These are phyloP conservation scores for Vanessa atalanta DNA, from an alignment of 1,140 invertebrate species.

Conservation along the genomic window DNA sequence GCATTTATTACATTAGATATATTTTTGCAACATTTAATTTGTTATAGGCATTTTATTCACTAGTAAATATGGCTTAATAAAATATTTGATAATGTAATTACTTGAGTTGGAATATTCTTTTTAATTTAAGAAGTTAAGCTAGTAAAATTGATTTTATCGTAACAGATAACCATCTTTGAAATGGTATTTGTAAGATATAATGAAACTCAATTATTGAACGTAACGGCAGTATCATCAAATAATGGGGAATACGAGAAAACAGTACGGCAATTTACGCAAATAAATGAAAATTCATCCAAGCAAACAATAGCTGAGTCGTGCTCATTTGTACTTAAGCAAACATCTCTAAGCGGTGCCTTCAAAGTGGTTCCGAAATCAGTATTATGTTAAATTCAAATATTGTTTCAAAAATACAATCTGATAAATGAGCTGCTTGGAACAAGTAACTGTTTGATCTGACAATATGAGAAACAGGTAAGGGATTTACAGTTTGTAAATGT, in stretches of 20 bases:
- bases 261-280: constrained; percentile 46
- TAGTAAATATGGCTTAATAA: no score
- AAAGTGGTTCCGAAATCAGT: constrained; percentile 35
- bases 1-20: constrained; percentile 14
- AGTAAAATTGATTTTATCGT: no score
- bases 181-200: constrained; percentile 14
- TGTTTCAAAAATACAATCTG: constrained; percentile 17
- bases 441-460: not conserved
- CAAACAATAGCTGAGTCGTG: constrained; percentile 54
- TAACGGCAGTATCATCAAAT: constrained; percentile 53
- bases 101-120: no score
- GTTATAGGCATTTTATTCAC: no score
- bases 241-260: constrained; percentile 45
- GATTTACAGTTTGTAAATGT: no score
- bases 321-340: constrained; percentile 55
- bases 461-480: no score
- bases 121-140: no score
- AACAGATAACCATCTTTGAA: no score
- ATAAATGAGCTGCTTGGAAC: not conserved
- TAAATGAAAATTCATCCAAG: constrained; percentile 58
- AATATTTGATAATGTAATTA: no score
- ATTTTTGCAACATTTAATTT: not conserved
- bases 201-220: constrained; percentile 45
- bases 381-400: constrained; percentile 36
- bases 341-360: constrained; percentile 47